These are phyloP conservation scores for Phymorhynchus buccinoides DNA, from an alignment of 1,140 invertebrate genomes.

Conservation along the genomic window DNA sequence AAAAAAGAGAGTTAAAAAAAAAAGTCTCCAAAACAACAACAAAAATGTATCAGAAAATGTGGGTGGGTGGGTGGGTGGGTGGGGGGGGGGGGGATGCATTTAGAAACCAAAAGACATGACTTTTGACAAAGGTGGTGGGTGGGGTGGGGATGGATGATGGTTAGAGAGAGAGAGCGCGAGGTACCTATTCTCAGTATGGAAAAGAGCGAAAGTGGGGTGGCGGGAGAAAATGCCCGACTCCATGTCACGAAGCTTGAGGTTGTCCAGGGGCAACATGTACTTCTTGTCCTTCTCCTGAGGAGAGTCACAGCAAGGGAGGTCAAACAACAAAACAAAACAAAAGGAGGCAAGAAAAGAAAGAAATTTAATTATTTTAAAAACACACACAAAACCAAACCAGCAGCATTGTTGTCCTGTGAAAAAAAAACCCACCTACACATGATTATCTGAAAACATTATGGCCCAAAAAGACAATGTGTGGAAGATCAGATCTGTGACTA, in stretches of 20 bases:
- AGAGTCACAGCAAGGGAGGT: slow-evolving; percentile 30
- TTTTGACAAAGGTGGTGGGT: no score
- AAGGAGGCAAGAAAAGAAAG: neutral
- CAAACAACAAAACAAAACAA: neutral
- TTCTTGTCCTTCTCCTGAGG: slow-evolving; percentile 98
- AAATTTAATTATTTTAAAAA: no score
- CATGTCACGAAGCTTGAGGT: slow-evolving; percentile 94
- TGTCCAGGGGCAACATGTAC: slow-evolving; percentile 98
- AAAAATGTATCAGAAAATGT: neutral
- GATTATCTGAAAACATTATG: no score
- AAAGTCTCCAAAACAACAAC: neutral
- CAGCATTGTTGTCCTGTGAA: no score
- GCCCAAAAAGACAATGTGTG: no score
- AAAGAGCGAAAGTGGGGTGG: slow-evolving; percentile 96
- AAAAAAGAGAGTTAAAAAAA: neutral
- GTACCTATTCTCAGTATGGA: slow-evolving; percentile 92
- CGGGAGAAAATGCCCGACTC: slow-evolving; percentile 99
- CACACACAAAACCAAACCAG: no score
- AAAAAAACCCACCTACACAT: no score
- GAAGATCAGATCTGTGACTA: no score
- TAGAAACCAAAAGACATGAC: neutral
- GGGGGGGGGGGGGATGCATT: neutral
- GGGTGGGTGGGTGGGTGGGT: neutral
- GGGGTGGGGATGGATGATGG: no score
- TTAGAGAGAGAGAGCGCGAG: no score